Base-by-base conservation (phyloP, 2,113 vertebrate species). In the Xenus cinereus region DNA sequence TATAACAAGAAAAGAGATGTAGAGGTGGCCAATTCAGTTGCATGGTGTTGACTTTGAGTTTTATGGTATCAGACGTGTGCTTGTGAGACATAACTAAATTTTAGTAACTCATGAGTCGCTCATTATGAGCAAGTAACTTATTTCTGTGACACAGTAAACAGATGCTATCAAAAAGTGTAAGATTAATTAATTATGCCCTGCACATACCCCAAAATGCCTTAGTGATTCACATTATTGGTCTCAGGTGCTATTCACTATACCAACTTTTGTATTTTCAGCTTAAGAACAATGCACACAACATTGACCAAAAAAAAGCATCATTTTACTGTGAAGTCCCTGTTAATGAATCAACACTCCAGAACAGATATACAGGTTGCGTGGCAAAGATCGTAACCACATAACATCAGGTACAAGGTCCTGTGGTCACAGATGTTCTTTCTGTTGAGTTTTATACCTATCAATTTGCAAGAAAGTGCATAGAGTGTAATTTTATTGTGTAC, bases 1-100 rank as follows among this genome's bases (percentile, higher is more conserved):
- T 35, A 27, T 76, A 96, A 92, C n/a, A 97, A 77, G 21, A 95
- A 74, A 82, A 91, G 82, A 90, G 54, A 84, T 56, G 17, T 62
- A 93, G 54, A 75, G 24, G 17, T 87, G 56, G 46, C 33, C 45
- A 79, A 59, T 60, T 91, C 56, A 48, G 75, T 87, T 73, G 46
- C 43, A 78, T 1, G 3, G 4, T 93, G 51, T 93, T 80, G 85
- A 74, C 80, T 96, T 91, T 83, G 74, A 96, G 57, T 72, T 94
- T 94, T 91, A 54, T 72, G 79, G n/a, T 91, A 63, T 92, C 60
- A 87, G 66, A 68, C 3, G 1, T 80, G 35, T 81, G 26, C 33
- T 95, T 84, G 76, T 24, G 43, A 95, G 88, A 75, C 37, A 35
- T 46, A 94, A 64, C 43, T 75, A 88, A 91, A 94, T 43, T 91